phyloP scores from a whole-genome alignment of 2,113 vertebrate species.

The Cynoglossus semilaevis region DNA sequence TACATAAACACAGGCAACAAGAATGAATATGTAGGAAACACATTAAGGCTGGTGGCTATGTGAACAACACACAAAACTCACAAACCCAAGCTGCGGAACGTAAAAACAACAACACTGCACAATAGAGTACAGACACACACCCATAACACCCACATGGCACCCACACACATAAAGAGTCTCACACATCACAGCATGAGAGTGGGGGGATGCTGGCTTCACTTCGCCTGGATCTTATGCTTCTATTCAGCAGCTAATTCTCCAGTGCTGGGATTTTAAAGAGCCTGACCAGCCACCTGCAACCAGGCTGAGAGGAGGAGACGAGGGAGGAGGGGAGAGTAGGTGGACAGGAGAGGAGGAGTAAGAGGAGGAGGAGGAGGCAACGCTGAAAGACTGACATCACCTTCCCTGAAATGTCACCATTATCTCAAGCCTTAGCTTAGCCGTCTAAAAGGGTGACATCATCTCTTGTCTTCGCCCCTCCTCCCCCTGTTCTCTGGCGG shows the following conservation, averaged over 20 bases:
- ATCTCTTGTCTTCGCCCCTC: conserved; percentile 60
- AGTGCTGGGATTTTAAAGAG: conserved; percentile 47
- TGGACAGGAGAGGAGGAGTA: background rate
- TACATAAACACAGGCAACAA: conserved; percentile 32
- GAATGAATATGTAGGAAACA: conserved; percentile 5
- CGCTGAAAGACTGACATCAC: conserved; percentile 74
- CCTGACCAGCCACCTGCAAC: conserved; percentile 65
- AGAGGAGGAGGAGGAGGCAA: conserved; percentile 35
- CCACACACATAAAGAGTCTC: conserved; percentile 55
- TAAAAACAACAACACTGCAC: conserved; percentile 1
- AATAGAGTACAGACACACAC: conserved; percentile 2
- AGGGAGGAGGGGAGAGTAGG: background rate
- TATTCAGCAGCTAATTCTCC: conserved; percentile 65
- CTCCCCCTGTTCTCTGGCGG: conserved; percentile 48
- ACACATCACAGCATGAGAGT: conserved; percentile 29
- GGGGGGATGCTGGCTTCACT: conserved; percentile 30
- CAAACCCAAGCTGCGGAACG: background rate
- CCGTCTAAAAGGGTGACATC: conserved; percentile 73
- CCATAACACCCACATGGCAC: conserved; percentile 51
- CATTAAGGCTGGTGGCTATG: conserved; percentile 2
- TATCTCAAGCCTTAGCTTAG: conserved; percentile 73
- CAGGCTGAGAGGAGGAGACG: conserved; percentile 40
- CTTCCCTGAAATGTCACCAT: conserved; percentile 75
- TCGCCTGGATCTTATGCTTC: conserved; percentile 30
- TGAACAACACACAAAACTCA: conserved; percentile 1